Evolutionary conservation across 2,888 invertebrate species (phyloP), one percentile per base, ranked within the genome.

Genomic region (Buathra laborator): DNA sequence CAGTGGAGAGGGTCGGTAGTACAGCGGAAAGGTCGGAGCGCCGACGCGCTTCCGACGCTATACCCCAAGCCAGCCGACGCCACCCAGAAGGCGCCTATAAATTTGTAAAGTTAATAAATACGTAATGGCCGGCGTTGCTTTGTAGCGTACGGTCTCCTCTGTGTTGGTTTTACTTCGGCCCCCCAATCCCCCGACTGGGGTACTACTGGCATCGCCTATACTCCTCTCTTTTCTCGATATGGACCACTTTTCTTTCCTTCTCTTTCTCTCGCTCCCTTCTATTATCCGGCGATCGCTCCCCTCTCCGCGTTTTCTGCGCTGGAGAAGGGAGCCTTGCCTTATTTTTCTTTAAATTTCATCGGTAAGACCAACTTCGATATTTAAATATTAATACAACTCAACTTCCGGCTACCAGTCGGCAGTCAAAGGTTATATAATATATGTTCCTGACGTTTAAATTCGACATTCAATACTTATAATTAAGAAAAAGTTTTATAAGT

Each of bases 51-150:
- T 19, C 56, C 44, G 44, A 44, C 44, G 72, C 29, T 75, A 19
- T 66, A 37, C 43, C 37, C 48, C 66, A 24, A 37, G 64, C 66
- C 66, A 19, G 51, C 81, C 84, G 81, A 85, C 86, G 89, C 90
- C 90, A 90, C 92, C 92, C 93, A 92, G 90, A 91, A 92, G 92
- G 92, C 91, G 91, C 92, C 93, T 93, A 93, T 93, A 93, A 94
- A 94, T 94, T 93, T 92, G 92, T 93, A 93, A 94, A 93, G 92
- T 94, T 93, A 93, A 94, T 94, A 94, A 93, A 94, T 94, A 93
- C 92, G 89, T 93, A 93, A 94, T 93, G 92, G 92, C 90, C 90
- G 90, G 90, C 91, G 92, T 92, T 93, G 93, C 93, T 94, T 94
- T 93, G 93, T 94, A 92, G 90, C 91, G 87, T 86, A 88, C 87